Conservation (phyloP, 1,140 invertebrate genomes). For the Melipona quadrifasciata region DNA sequence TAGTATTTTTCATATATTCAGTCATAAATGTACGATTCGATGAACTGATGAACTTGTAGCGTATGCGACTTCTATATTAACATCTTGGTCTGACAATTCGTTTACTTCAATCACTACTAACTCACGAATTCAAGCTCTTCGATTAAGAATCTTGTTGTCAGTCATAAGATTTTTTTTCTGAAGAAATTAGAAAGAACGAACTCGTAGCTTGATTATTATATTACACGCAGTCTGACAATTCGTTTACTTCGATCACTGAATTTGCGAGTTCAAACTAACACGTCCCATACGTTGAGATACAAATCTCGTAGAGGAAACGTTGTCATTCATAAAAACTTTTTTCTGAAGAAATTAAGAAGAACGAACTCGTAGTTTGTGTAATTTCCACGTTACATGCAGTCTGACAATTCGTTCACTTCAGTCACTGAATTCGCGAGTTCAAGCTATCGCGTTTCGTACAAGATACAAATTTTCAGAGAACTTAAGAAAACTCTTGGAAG, state of each 20-base stretch:
- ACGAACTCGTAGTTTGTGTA: too few species aligned
- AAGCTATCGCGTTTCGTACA: neutral
- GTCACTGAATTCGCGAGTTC: neutral
- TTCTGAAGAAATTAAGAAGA: neutral
- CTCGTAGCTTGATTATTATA: neutral
- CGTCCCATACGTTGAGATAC: neutral
- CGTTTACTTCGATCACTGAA: neutral
- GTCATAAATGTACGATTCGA: too few species aligned
- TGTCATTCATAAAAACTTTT: neutral
- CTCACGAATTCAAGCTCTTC: too few species aligned
- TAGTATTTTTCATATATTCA: too few species aligned
- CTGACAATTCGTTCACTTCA: neutral
- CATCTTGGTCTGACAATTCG: too few species aligned
- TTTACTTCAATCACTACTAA: too few species aligned
- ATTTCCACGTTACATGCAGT: accelerated
- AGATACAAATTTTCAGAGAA: too few species aligned
- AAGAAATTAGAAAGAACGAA: neutral
- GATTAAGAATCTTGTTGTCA: too few species aligned
- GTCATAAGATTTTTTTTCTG: too few species aligned
- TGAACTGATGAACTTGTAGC: too few species aligned
- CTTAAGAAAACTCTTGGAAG: too few species aligned
- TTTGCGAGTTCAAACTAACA: neutral
- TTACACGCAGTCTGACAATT: neutral
- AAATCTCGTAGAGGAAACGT: neutral
- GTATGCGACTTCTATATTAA: too few species aligned